Conservation (phyloP, 1,140 invertebrate species). For the Carposina sasakii region DNA sequence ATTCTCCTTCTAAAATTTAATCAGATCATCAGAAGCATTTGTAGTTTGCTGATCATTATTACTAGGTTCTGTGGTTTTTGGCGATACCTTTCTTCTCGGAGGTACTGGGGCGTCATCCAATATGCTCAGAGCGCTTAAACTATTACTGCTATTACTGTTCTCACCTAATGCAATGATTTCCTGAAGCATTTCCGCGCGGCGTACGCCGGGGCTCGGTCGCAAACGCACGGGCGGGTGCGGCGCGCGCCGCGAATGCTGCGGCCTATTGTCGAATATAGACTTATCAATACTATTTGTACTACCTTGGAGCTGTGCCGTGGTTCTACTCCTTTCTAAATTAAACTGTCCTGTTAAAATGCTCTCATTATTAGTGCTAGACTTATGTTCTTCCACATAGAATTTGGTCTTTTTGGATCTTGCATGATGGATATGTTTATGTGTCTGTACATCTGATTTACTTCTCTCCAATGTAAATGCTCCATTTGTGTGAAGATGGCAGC, state of each 20-base stretch:
- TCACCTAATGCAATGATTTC: slow-evolving; percentile 38
- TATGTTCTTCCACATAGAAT: slow-evolving; percentile 45
- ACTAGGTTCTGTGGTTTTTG: slow-evolving; percentile 23
- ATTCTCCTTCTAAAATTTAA: slow-evolving; percentile 2
- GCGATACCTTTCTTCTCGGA: slow-evolving; percentile 53
- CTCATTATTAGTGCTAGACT: slow-evolving; percentile 20
- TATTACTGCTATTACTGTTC: slow-evolving; percentile 37
- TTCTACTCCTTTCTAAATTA: slow-evolving; percentile 63
- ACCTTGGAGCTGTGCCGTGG: slow-evolving; percentile 46
- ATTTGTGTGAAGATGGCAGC: slow-evolving; percentile 60
- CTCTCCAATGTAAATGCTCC: slow-evolving; percentile 58
- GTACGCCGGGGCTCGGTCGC: slow-evolving; percentile 44
- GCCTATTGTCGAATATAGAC: slow-evolving; percentile 64
- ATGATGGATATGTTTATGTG: slow-evolving; percentile 39
- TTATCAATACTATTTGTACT: slow-evolving; percentile 47
- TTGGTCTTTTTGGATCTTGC: slow-evolving; percentile 43
- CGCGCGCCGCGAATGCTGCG: slow-evolving; percentile 51
- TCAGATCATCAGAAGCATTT: slow-evolving; percentile 4
- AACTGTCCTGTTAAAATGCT: slow-evolving; percentile 27
- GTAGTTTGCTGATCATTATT: neutral
- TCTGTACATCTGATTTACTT: slow-evolving; percentile 62
- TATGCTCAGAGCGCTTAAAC: slow-evolving; percentile 42
- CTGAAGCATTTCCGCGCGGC: slow-evolving; percentile 48
- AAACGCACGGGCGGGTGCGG: slow-evolving; percentile 64
- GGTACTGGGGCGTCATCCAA: slow-evolving; percentile 46